Evolutionary conservation across 2,888 invertebrate genomes (phyloP), one percentile per base, ranked within the genome.

Genomic region (Boloria selene): DNA sequence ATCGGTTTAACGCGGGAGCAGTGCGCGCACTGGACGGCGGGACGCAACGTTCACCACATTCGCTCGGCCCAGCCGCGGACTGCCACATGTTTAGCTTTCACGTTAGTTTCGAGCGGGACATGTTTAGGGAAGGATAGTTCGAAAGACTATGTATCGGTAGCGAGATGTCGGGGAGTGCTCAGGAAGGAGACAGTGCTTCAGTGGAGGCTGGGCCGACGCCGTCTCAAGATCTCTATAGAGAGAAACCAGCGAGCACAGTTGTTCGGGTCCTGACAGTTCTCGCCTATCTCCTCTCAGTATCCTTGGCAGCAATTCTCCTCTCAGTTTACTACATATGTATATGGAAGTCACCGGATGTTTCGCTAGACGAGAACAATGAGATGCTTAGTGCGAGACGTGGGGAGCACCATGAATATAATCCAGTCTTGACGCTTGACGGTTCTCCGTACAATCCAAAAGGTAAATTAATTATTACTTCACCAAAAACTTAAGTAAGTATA

Each of bases 241-340:
- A 85, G 78, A 92, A 92, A 77, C 81, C 84, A 16, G 84, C 82
- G 52, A 89, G 90, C 79, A 93, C 87, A 71, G 81, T 88, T 74
- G 90, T 93, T 69, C 86, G 97, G 52, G 93, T 97, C 62, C 91
- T 97, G 71, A 97, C 96, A 0, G 97, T 97, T 64, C 83, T 96
- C 77, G 96, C 96, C 13, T 97, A 97, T 85, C 94, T 97, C 73
- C 91, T 96, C 71, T 96, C 96, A n/a, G 97, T 97, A 55, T 97
- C 97, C n/a, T 93, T 96, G 86, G 96, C 96, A 5, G 97, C 96
- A 6, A 96, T 97, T 74, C 93, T 96, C 59, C 92, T 97, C 58
- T 96, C 96, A 31, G 94, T 95, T 61, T 97, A 97, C 85, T 97
- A 97, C 85, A 93, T 96, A 70, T 95, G 96, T 79, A 93, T 97